Evolutionary conservation across 1,140 invertebrate genomes (phyloP), one percentile per base, ranked within the genome.

Genomic region (Luehdorfia chinensis): DNA sequence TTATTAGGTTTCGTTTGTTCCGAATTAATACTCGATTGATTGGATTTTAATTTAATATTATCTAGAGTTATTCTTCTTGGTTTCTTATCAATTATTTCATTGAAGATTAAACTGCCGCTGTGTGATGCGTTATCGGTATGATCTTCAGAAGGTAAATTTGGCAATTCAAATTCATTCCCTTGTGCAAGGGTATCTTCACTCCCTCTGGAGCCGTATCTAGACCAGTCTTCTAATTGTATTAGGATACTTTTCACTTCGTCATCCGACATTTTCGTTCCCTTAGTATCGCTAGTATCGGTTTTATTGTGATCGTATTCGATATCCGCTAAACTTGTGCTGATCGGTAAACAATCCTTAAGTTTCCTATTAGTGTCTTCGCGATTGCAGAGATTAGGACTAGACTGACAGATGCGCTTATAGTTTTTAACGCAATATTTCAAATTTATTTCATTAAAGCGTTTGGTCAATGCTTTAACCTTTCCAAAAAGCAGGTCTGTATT

Each of bases 391-490:
- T 88, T 86, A 0, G 87, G 87, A 57, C 83, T 88, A 4, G 87
- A 88, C 50, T 86, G 79, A 55, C 79, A 87, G 61, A 84, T 83
- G 41, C 84, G 67, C 59, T 86, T 86, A 43, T 84, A 85, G 41
- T 47, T 77, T 53, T 75, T 86, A 2, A 77, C 75, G 33, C 81
- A 75, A 44, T 88, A 88, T 8, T 39, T 73, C 8, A 88, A 60
- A 61, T 87, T 87, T 6, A 88, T 87, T 47, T 73, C 67, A 46
- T 88, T 85, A 55, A 92, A 93, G 58, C 90, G 90, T 73, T 90
- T 90, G 2, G 91, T 88, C 9, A 93, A 57, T 0, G 90, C 90
- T 32, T 90, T 90, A 0, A 93, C 91, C 75, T 89, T 87, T 1
- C 91, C 91, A 34, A 87, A n/a, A 88, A 0, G 90, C 88, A 1